phyloP scores from a whole-genome alignment of 2,888 invertebrate genomes.

The Physocephala rufipes region DNA sequence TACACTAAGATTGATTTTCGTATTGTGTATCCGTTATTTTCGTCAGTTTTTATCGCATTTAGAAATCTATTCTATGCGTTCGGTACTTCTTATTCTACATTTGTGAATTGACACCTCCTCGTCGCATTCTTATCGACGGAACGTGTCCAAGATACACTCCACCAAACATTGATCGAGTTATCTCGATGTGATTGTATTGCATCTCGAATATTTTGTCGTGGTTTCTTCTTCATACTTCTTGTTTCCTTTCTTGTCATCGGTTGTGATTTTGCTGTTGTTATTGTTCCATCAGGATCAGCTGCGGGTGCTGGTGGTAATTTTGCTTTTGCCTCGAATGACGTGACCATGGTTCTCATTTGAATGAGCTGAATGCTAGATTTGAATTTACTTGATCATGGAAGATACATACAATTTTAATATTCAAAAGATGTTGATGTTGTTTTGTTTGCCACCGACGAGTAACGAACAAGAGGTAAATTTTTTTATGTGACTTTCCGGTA shows the following conservation, averaged over 20 bases:
- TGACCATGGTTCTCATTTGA: background rate
- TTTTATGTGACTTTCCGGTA: background rate
- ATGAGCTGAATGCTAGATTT: conserved; percentile 9
- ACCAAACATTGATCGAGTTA: background rate
- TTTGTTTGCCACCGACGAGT: conserved; percentile 1
- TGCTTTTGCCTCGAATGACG: conserved; percentile 7
- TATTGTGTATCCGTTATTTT: too few species aligned
- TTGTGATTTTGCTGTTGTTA: too few species aligned
- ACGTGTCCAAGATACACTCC: conserved; percentile 23
- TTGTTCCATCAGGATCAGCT: too few species aligned
- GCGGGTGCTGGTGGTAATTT: background rate
- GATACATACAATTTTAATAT: conserved; percentile 43
- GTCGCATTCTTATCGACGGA: too few species aligned
- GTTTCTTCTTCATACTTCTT: too few species aligned
- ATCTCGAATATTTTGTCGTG: background rate
- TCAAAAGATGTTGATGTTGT: conserved; percentile 29
- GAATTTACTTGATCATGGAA: conserved; percentile 42
- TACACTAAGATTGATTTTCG: too few species aligned
- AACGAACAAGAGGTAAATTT: background rate
- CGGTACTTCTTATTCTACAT: too few species aligned
- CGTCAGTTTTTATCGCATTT: too few species aligned
- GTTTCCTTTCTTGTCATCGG: background rate
- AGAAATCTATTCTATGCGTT: too few species aligned
- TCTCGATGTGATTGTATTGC: background rate
- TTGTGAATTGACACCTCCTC: too few species aligned